A percentile compares a stretch with the other conserved stretches of the same genome.
These are phyloP conservation scores for Megaustenia siamemsis DNA, from an alignment of 2,888 invertebrate species.

Conservation along the genomic window DNA sequence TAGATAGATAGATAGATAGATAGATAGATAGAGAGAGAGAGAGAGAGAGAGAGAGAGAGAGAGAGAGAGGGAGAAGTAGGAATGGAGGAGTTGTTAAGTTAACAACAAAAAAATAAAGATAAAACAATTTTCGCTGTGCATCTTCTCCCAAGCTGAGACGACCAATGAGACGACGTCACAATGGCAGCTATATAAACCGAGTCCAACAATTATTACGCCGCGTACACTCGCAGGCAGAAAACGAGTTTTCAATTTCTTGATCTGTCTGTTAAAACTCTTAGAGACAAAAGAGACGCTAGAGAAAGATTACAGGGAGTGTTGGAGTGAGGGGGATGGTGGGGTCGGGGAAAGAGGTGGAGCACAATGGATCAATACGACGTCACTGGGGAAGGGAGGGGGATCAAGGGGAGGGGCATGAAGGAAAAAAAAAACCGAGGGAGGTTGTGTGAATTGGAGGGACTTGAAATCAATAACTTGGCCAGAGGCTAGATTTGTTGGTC, in stretches of 20 bases:
- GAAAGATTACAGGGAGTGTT: not conserved
- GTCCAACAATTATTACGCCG: not conserved
- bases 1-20: constrained; percentile 35
- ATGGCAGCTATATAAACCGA: not conserved
- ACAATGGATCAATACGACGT: not conserved
- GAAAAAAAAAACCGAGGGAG: not conserved
- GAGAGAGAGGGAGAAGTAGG: not conserved
- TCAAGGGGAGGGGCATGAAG: not conserved
- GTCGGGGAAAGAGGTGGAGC: too few species aligned
- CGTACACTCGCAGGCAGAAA: not conserved
- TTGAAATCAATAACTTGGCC: not conserved
- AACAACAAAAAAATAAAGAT: not conserved
- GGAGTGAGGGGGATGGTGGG: not conserved
- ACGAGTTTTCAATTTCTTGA: not conserved
- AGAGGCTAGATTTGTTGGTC: not conserved
- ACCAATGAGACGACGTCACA: not conserved
- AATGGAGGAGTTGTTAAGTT: not conserved
- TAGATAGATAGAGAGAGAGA: too few species aligned
- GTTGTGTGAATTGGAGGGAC: not conserved
- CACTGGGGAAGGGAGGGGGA: not conserved
- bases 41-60: constrained; percentile 12
- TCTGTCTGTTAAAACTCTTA: not conserved
- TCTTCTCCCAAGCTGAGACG: not conserved
- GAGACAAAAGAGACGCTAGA: constrained; percentile 13
- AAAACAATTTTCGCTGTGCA: not conserved